phyloP scores from a whole-genome alignment of 2,113 vertebrate genomes.

The Bufo gargarizans region DNA sequence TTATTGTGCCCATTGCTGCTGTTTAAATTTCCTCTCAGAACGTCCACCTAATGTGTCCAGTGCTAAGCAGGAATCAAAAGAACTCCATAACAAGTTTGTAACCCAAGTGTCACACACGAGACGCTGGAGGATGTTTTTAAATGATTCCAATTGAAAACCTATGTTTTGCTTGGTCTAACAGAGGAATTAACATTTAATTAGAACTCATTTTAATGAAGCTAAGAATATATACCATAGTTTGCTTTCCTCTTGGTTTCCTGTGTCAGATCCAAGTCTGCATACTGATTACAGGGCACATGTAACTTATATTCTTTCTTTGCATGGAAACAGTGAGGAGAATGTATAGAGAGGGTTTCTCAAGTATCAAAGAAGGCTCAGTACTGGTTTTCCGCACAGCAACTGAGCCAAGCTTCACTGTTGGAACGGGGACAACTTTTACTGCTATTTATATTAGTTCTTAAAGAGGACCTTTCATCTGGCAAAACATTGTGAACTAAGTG shows the following conservation, averaged over 20 bases:
- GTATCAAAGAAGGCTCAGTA: constrained; percentile 4
- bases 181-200: not conserved
- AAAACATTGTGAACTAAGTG: too few relatives aligned
- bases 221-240: not conserved
- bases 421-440: not conserved
- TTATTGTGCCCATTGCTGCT: too few relatives aligned
- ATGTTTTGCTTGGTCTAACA: not conserved
- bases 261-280: not conserved
- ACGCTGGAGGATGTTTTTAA: too few relatives aligned
- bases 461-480: too few relatives aligned
- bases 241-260: not conserved
- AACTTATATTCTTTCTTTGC: not conserved
- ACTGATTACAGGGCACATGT: not conserved
- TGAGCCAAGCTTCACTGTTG: not conserved
- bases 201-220: not conserved
- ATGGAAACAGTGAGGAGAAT: not conserved
- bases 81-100: too few relatives aligned
- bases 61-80: too few relatives aligned
- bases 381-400: not conserved
- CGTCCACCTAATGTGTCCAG: too few relatives aligned
- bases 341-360: constrained; percentile 18
- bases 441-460: not conserved
- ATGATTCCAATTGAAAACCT: not conserved
- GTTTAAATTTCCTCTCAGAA: too few relatives aligned
- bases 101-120: too few relatives aligned